Evolutionary conservation across 2,888 invertebrate species (phyloP).

Genomic region (Amblyjoppa proteus): DNA sequence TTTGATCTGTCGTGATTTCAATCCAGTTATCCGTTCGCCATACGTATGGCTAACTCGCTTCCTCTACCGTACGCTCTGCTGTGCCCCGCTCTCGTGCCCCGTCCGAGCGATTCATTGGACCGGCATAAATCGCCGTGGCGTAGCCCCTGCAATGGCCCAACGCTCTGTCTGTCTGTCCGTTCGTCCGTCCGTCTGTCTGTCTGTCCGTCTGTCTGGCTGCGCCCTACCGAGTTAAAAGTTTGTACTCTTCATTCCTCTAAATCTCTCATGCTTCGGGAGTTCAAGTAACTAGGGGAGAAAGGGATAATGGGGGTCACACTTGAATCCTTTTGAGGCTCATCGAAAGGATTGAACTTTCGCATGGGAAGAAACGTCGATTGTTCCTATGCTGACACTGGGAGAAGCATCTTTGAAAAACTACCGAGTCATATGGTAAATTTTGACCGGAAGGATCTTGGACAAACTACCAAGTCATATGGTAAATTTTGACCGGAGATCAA

Average conservation of each 20-base stretch:
- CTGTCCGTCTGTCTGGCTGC: neutral
- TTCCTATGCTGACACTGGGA: too few species aligned
- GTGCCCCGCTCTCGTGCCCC: conserved; percentile 32
- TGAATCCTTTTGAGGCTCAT: too few species aligned
- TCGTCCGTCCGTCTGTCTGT: neutral
- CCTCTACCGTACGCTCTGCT: neutral
- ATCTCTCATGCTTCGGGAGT: conserved; percentile 78
- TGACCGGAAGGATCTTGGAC: too few species aligned
- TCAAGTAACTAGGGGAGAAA: conserved; percentile 33
- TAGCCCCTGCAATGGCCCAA: conserved; percentile 28
- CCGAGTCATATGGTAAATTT: too few species aligned
- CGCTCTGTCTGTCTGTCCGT: neutral
- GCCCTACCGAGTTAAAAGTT: conserved; percentile 71
- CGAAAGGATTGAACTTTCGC: too few species aligned
- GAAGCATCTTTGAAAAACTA: too few species aligned
- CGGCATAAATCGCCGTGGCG: conserved; percentile 69
- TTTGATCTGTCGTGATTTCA: conserved; percentile 84
- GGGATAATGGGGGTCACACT: too few species aligned
- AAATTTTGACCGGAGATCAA: too few species aligned
- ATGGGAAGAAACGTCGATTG: too few species aligned
- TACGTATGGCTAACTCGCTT: conserved; percentile 46
- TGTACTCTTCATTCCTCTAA: conserved; percentile 77
- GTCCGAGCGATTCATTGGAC: conserved; percentile 68
- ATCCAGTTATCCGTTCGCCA: conserved; percentile 80
- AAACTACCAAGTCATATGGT: too few species aligned